Conservation (phyloP, 2,113 vertebrate species). For the Aramus guarauna region DNA sequence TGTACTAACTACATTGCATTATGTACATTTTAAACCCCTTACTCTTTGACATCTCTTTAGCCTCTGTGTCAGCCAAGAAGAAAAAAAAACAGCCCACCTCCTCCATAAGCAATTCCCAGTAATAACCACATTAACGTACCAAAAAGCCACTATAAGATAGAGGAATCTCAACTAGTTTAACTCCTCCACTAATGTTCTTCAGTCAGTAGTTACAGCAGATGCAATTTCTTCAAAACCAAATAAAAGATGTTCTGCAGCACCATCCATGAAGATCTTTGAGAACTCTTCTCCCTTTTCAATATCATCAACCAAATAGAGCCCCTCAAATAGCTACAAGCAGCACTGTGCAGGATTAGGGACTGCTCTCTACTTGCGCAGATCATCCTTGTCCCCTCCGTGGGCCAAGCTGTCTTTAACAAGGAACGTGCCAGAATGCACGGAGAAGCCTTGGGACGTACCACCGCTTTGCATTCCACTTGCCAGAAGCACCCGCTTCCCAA, state of each 20-base stretch:
- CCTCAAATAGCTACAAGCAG: not conserved
- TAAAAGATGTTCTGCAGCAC: not conserved
- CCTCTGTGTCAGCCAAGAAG: not conserved
- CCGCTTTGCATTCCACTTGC: not conserved
- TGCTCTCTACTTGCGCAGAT: not conserved
- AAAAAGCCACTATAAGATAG: not conserved
- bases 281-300: not conserved
- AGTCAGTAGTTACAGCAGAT: not conserved
- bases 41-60: not conserved
- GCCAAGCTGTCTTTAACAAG: not conserved
- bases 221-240: not conserved
- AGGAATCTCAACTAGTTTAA: not conserved
- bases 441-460: not conserved
- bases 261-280: not conserved
- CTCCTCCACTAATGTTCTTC: not conserved
- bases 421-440: not conserved
- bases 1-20: not conserved
- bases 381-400: not conserved
- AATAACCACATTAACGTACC: not conserved
- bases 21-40: not conserved
- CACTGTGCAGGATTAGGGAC: not conserved
- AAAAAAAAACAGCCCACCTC: not conserved
- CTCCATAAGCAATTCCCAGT: not conserved
- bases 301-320: accelerated
- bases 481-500: not conserved